Percentiles rank a stretch among this genome's conserved stretches.
These are phyloP conservation scores for Watsonalla binaria DNA, from an alignment of 2,888 invertebrate genomes.

Conservation along the genomic window DNA sequence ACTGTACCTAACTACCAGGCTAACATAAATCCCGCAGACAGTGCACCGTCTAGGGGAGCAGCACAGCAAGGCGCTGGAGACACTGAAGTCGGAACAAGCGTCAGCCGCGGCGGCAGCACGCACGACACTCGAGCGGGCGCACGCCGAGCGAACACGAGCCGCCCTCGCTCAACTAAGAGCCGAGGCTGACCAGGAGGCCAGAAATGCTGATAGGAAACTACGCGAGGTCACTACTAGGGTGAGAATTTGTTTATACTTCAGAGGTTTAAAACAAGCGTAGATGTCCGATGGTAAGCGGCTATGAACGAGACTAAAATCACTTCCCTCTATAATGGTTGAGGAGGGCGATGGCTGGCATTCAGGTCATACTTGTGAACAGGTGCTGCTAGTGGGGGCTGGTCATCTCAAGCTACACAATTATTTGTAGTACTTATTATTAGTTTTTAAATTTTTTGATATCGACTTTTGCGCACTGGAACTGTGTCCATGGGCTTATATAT, in stretches of 20 bases:
- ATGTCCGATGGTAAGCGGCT: no score
- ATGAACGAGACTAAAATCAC: no score
- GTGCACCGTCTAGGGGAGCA: constrained; percentile 46
- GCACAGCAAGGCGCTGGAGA: constrained; percentile 45
- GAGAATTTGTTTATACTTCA: constrained; percentile 11
- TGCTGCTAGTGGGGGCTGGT: no score
- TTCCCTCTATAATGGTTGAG: no score
- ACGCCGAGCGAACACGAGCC: constrained; percentile 55
- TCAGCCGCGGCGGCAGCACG: constrained; percentile 39
- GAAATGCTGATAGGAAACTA: constrained; percentile 56
- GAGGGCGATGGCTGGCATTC: no score
- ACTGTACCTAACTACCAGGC: constrained; percentile 1
- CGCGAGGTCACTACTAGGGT: constrained; percentile 57
- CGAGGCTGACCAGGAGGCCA: constrained; percentile 49
- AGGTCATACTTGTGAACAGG: no score
- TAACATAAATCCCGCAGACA: constrained; percentile 32
- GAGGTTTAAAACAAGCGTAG: no score
- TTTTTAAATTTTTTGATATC: no score
- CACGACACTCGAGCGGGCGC: constrained; percentile 44
- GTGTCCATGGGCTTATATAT: no score
- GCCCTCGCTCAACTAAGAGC: constrained; percentile 55
- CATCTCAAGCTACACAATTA: no score
- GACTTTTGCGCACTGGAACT: no score
- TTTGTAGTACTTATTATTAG: no score
- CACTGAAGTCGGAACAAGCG: constrained; percentile 40